Evolutionary conservation across 2,113 vertebrate species (phyloP), one percentile per base, ranked within the genome.

Genomic region (Forbesichthys papilliferus): DNA sequence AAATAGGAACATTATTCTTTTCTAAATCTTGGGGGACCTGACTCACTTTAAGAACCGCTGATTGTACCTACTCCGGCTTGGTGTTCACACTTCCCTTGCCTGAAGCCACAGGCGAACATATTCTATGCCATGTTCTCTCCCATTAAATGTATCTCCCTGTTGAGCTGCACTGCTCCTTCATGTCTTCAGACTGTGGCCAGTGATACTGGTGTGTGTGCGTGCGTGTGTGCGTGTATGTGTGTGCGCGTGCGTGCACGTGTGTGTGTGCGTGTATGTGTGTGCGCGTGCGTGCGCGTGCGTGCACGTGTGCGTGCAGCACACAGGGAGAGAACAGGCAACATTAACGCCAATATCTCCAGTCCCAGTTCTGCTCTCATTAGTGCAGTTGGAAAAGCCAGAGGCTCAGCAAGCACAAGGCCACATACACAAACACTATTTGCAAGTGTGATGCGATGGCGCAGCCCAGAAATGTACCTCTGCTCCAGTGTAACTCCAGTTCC

Each of bases 301-400:
- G 55, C 34, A 6, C 53, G 66, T 60, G 79, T 55, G 61, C 46
- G 27, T 64, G 55, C 66, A 64, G n/a, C 6, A 20, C 3, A 16
- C 5, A 10, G 14, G n/a, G 69, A 47, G 63, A 74, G 75, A 72
- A 74, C 61, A 61, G 76, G 27, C 18, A 48, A 49, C 70, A 64
- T 48, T 64, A 62, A 55, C 68, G n/a, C 11, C 11, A 18, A 12
- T 63, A 58, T 76, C 64, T 68, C 60, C 48, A 58, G 49, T 56
- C 55, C 12, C 11, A 27, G 27, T 20, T 12, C 34, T 12, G 59
- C 48, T 60, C 59, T 69, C 57, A 69, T 69, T 69, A 61, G 34
- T 42, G 27, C 48, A 42, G 7, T 27, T 36, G 12, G 10, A 53
- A 34, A 69, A 36, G 67, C 20, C 57, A 61, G 58, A 68, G 61